Percentiles rank a stretch among this genome's conserved stretches.
Conservation (phyloP, 1,140 invertebrate species). For the Eueides isabella region DNA sequence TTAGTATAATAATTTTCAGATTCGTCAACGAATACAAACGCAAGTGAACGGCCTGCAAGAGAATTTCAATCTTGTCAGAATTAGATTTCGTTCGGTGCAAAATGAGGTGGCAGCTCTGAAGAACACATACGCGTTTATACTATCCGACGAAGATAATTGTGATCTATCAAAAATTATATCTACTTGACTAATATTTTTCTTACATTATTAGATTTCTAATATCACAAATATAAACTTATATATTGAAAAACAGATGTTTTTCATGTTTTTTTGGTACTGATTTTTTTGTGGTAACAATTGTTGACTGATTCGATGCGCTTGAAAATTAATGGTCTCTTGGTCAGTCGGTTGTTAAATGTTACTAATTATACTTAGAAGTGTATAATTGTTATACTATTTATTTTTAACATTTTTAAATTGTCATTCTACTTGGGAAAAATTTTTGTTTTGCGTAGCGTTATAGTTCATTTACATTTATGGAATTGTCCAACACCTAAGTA, state of each 20-base stretch:
- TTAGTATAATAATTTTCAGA: conserved; percentile 73
- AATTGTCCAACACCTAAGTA: too few relatives aligned
- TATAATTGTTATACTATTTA: not conserved
- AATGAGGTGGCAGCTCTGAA: conserved; percentile 85
- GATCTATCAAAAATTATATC: conserved; percentile 29
- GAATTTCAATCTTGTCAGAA: conserved; percentile 85
- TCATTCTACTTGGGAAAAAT: too few relatives aligned
- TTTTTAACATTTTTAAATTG: too few relatives aligned
- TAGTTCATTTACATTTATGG: too few relatives aligned
- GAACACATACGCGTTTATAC: conserved; percentile 64
- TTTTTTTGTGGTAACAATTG: not conserved
- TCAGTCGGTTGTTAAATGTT: not conserved
- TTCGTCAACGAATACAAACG: conserved; percentile 86
- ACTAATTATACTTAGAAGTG: not conserved
- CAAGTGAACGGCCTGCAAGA: conserved; percentile 86
- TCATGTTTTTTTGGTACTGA: not conserved
- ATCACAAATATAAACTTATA: not conserved
- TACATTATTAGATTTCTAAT: not conserved
- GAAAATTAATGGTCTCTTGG: conserved; percentile 15
- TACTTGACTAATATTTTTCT: not conserved
- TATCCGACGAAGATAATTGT: conserved; percentile 49
- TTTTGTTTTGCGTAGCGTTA: too few relatives aligned
- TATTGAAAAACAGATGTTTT: not conserved
- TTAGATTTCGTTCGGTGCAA: conserved; percentile 85
- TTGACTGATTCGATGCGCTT: conserved; percentile 11